phyloP scores from a whole-genome alignment of 2,113 vertebrate genomes.

The Nanger granti region DNA sequence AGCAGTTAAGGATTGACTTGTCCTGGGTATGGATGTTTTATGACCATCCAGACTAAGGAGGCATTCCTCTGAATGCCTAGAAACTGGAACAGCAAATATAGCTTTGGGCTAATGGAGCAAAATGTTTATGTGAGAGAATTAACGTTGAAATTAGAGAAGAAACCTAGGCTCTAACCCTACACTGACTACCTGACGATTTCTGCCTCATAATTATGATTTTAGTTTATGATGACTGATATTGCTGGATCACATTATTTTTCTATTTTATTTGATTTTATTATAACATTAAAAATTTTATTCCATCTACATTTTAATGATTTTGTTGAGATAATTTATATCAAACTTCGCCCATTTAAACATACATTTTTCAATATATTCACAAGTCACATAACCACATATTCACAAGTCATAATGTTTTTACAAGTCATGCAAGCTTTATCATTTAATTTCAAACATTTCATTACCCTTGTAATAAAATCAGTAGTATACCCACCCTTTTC shows the following conservation, averaged over 20 bases:
- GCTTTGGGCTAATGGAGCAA: neutral
- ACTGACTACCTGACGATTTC: neutral
- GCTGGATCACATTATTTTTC: neutral
- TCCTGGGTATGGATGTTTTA: neutral
- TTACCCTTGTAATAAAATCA: neutral
- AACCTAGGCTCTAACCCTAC: neutral
- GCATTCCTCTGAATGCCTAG: neutral
- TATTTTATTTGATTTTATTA: neutral
- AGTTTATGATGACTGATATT: neutral
- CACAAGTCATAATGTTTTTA: neutral
- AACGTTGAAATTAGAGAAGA: neutral
- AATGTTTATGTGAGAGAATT: neutral
- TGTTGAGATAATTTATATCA: neutral
- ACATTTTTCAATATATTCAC: neutral
- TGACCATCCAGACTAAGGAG: neutral
- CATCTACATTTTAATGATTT: neutral
- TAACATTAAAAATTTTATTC: neutral
- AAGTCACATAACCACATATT: neutral
- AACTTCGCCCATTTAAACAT: neutral
- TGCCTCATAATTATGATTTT: neutral
- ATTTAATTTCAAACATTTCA: neutral
- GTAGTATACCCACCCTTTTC: neutral
- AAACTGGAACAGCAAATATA: neutral
- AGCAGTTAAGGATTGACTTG: neutral
- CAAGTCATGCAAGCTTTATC: neutral